A percentile compares a stretch with the other conserved stretches of the same genome.
phyloP scores from a whole-genome alignment of 2,888 invertebrate genomes.

The Fabriciana adippe region DNA sequence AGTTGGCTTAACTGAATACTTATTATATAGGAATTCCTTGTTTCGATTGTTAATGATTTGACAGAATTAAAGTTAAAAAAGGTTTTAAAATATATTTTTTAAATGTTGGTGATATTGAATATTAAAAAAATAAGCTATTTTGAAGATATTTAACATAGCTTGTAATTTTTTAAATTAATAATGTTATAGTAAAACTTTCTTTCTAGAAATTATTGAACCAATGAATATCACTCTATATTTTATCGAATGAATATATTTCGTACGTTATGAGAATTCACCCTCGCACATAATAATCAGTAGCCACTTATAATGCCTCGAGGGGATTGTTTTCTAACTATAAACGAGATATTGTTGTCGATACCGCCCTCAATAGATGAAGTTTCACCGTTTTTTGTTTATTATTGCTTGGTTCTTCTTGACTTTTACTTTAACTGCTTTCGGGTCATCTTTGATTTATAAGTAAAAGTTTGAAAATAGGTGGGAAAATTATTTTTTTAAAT shows the following conservation, averaged over 20 bases:
- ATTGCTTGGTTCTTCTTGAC: slow-evolving; percentile 39
- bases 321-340: slow-evolving; percentile 70
- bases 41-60: too few relatives aligned
- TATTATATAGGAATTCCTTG: too few relatives aligned
- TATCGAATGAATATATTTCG: slow-evolving; percentile 1
- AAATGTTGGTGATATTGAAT: too few relatives aligned
- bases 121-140: too few relatives aligned
- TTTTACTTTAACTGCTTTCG: slow-evolving; percentile 29
- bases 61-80: too few relatives aligned
- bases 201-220: background rate
- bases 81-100: too few relatives aligned
- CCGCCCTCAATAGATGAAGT: slow-evolving; percentile 49
- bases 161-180: too few relatives aligned
- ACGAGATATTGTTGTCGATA: slow-evolving; percentile 61
- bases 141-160: background rate
- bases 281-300: slow-evolving; percentile 77
- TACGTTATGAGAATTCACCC: slow-evolving; percentile 50
- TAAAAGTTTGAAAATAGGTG: too few relatives aligned
- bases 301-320: slow-evolving; percentile 70
- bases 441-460: slow-evolving; percentile 22
- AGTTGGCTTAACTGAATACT: too few relatives aligned
- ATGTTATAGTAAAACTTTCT: too few relatives aligned
- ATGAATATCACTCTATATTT: background rate
- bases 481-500: too few relatives aligned
- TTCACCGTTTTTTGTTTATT: slow-evolving; percentile 65